These are phyloP conservation scores for Branchinecta sandiegonensis DNA, from an alignment of 2,888 invertebrate species.

Conservation along the genomic window DNA sequence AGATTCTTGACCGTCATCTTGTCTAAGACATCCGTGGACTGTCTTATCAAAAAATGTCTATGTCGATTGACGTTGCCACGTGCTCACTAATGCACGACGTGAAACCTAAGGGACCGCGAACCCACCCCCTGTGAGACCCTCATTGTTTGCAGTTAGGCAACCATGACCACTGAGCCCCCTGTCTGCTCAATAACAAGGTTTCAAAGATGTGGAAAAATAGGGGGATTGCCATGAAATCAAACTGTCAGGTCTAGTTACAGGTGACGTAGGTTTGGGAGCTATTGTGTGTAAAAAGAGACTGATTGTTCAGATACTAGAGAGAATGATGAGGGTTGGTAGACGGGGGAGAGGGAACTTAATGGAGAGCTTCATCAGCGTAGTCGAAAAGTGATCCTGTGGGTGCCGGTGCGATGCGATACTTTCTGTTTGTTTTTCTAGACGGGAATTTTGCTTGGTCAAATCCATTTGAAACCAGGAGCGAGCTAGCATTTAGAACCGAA, in stretches of 20 bases:
- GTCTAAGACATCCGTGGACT: too few relatives aligned
- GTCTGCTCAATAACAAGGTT: slow-evolving; percentile 13
- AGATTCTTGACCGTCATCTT: too few relatives aligned
- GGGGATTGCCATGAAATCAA: slow-evolving; percentile 15
- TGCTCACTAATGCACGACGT: slow-evolving; percentile 11
- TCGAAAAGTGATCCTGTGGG: too few relatives aligned
- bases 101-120: background rate
- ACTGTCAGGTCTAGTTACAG: slow-evolving; percentile 9
- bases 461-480: too few relatives aligned
- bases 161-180: slow-evolving; percentile 15
- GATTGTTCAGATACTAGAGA: slow-evolving; percentile 7
- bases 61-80: background rate
- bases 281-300: slow-evolving; percentile 14
- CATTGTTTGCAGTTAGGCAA: slow-evolving; percentile 7
- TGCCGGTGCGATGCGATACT: too few relatives aligned
- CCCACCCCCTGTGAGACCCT: slow-evolving; percentile 6
- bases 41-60: too few relatives aligned
- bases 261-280: slow-evolving; percentile 13
- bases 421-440: too few relatives aligned
- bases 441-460: too few relatives aligned
- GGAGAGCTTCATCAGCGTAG: too few relatives aligned
- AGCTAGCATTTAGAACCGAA: too few relatives aligned
- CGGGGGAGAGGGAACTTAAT: too few relatives aligned
- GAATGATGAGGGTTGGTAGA: background rate
- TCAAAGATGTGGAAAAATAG: slow-evolving; percentile 16